phyloP scores from a whole-genome alignment of 2,797 vertebrate genomes.

The Ibycter americanus region DNA sequence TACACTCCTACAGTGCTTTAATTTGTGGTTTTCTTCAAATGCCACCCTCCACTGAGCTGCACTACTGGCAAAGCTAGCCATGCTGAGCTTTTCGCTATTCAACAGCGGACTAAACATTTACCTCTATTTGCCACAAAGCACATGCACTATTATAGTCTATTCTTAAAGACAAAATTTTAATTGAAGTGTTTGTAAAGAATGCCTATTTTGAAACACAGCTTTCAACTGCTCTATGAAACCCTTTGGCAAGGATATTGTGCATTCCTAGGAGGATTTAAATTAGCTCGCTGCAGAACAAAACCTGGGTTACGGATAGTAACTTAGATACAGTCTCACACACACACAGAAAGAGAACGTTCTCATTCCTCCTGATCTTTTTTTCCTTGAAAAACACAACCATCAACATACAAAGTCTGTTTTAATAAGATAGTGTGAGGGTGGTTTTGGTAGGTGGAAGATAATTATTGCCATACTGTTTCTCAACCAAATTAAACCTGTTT shows the following conservation, averaged over 20 bases:
- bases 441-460: not conserved
- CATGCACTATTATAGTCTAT: not conserved
- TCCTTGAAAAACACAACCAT: conserved; percentile 21
- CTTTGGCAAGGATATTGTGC: conserved; percentile 67
- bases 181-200: conserved; percentile 70
- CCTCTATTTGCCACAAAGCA: conserved; percentile 35
- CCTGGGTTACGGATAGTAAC: conserved; percentile 66
- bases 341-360: not conserved
- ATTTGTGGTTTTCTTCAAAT: conserved; percentile 22
- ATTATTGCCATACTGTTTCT: not conserved
- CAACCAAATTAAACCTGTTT: not conserved
- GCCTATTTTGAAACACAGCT: conserved; percentile 65
- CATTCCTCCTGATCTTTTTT: conserved; percentile 17
- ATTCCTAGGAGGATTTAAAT: conserved; percentile 79
- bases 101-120: conserved; percentile 45
- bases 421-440: not conserved
- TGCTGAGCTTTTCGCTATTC: not conserved
- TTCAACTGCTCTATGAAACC: conserved; percentile 69
- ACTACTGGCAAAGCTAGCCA: not conserved
- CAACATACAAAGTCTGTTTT: conserved; percentile 15
- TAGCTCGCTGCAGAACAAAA: conserved; percentile 65
- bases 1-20: not conserved
- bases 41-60: not conserved
- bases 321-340: conserved; percentile 59
- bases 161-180: conserved; percentile 60